Conservation (phyloP, 2,888 invertebrate species). For the Horisme vitalbata region DNA sequence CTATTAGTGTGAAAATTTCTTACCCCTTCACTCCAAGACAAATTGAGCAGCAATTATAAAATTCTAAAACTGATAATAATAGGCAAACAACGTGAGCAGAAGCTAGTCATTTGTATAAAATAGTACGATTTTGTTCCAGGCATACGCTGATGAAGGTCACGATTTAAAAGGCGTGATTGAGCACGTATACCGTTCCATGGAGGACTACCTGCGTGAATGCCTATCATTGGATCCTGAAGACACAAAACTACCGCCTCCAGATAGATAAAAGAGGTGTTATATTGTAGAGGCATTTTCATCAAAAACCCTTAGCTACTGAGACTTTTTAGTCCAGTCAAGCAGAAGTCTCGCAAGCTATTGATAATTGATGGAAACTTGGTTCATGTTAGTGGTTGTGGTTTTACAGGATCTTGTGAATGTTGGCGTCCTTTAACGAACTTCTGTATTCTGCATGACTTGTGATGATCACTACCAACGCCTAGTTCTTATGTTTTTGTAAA, state of each 20-base stretch:
- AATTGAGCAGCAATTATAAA: no score
- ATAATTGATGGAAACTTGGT: neutral
- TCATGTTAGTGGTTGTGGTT: neutral
- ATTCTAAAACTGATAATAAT: no score
- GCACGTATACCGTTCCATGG: slow-evolving; percentile 96
- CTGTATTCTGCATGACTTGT: neutral
- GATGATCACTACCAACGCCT: slow-evolving; percentile 31
- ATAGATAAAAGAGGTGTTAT: slow-evolving; percentile 66
- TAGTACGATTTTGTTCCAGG: slow-evolving; percentile 79
- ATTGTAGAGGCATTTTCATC: slow-evolving; percentile 2
- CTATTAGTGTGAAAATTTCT: no score
- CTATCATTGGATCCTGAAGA: slow-evolving; percentile 92
- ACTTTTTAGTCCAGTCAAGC: no score
- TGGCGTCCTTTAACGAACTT: neutral
- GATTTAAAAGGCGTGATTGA: slow-evolving; percentile 92
- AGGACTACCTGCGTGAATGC: slow-evolving; percentile 95
- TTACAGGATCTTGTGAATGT: neutral
- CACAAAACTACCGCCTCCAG: slow-evolving; percentile 84
- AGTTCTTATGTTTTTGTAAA: slow-evolving; percentile 69
- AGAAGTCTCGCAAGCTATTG: neutral
- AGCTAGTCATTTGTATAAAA: no score
- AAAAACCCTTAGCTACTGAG: neutral
- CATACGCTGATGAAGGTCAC: slow-evolving; percentile 96
- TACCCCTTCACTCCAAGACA: no score
- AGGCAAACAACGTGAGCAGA: no score